phyloP scores from a whole-genome alignment of 2,888 invertebrate genomes.

The Dryococelus australis region DNA sequence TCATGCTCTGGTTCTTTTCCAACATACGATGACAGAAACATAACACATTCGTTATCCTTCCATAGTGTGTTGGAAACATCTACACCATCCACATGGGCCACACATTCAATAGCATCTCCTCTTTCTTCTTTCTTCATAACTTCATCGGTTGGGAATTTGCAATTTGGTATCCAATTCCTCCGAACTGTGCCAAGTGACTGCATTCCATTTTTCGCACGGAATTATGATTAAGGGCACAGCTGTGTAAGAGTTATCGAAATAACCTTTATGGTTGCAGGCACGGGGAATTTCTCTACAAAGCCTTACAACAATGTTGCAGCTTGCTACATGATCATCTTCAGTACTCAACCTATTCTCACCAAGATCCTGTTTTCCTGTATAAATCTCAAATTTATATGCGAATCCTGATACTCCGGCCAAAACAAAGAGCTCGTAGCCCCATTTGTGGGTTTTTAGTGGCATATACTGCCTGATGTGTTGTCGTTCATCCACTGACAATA shows the following conservation, averaged over 20 bases:
- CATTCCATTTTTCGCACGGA: slow-evolving; percentile 50
- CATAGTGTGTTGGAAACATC: background rate
- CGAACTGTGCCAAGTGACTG: background rate
- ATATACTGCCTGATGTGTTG: too few species aligned
- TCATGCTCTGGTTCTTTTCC: background rate
- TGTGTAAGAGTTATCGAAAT: slow-evolving; percentile 17
- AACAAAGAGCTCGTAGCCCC: slow-evolving; percentile 40
- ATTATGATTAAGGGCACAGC: background rate
- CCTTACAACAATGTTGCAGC: background rate
- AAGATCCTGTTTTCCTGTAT: slow-evolving; percentile 47
- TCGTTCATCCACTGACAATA: background rate
- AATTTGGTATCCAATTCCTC: slow-evolving; percentile 50
- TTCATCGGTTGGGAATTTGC: slow-evolving; percentile 52
- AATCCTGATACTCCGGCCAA: slow-evolving; percentile 51
- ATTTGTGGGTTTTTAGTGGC: background rate
- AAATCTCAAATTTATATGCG: slow-evolving; percentile 53
- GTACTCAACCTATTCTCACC: background rate
- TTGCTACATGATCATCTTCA: background rate
- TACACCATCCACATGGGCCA: slow-evolving; percentile 35
- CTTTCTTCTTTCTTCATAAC: slow-evolving; percentile 50
- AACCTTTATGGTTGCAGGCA: background rate
- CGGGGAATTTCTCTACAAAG: slow-evolving; percentile 20
- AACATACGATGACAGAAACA: background rate
- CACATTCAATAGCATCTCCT: slow-evolving; percentile 49
- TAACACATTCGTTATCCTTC: background rate